Evolutionary conservation across 2,797 vertebrate species (phyloP).

Genomic region (Moxostoma hubbsi): DNA sequence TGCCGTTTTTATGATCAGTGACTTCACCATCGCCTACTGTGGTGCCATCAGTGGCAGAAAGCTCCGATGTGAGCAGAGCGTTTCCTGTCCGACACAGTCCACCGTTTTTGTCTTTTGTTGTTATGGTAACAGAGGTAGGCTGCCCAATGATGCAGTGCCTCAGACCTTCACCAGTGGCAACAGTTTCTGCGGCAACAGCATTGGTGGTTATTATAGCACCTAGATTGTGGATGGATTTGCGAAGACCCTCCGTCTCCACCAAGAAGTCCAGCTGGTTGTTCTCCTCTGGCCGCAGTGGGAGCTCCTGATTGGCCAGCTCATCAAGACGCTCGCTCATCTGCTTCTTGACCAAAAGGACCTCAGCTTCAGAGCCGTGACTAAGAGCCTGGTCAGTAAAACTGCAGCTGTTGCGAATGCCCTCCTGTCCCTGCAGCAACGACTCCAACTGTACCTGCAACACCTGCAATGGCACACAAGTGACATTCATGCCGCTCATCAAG

Average conservation of each 20-base stretch:
- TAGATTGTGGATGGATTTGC: constrained; percentile 96
- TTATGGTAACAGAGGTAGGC: constrained; percentile 89
- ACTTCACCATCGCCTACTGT: constrained; percentile 84
- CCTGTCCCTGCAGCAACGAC: constrained; percentile 89
- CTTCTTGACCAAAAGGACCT: constrained; percentile 96
- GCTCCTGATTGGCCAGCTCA: constrained; percentile 86
- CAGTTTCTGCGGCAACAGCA: constrained; percentile 91
- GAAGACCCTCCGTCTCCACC: constrained; percentile 92
- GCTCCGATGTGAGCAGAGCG: constrained; percentile 86
- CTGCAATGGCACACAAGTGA: constrained; percentile 68
- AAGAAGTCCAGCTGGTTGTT: constrained; percentile 93
- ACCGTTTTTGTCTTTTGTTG: constrained; percentile 95
- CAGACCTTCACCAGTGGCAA: constrained; percentile 91
- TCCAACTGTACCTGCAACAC: constrained; percentile 94
- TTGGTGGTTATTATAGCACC: constrained; percentile 93
- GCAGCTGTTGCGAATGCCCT: constrained; percentile 92
- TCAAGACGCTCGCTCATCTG: constrained; percentile 94
- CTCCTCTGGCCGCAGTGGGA: constrained; percentile 90
- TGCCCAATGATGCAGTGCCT: constrained; percentile 89
- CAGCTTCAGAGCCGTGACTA: constrained; percentile 90
- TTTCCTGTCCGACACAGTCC: constrained; percentile 93
- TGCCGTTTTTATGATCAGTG: constrained; percentile 96
- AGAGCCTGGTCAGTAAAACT: constrained; percentile 94
- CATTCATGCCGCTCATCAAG: background rate
- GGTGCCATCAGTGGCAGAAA: constrained; percentile 82